These are phyloP conservation scores for Odontomyia ornata DNA, from an alignment of 2,888 invertebrate genomes.

Conservation along the genomic window DNA sequence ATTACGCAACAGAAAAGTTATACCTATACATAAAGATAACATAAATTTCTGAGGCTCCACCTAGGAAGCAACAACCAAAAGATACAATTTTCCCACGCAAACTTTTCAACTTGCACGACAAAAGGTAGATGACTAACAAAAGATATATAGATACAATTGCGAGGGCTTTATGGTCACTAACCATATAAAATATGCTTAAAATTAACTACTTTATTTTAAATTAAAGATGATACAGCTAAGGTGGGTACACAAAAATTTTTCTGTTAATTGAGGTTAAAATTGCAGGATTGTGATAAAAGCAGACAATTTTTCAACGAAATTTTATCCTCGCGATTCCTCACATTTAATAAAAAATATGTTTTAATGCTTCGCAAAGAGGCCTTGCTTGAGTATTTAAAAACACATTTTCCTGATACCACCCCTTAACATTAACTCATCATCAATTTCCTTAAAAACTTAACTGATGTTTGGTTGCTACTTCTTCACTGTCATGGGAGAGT, in stretches of 20 bases:
- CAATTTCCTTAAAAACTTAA: constrained; percentile 1
- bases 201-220: neutral
- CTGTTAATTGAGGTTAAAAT: neutral
- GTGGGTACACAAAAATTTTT: neutral
- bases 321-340: no score
- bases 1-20: constrained; percentile 20
- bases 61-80: neutral
- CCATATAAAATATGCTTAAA: constrained; percentile 22
- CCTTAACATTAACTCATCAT: neutral
- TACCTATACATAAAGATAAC: neutral
- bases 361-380: no score
- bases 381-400: no score
- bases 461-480: constrained; percentile 22
- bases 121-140: neutral
- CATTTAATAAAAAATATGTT: no score
- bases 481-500: constrained; percentile 49
- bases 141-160: neutral
- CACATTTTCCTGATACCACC: neutral
- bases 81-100: neutral
- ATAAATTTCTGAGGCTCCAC: neutral
- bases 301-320: no score
- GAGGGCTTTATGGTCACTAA: constrained; percentile 39
- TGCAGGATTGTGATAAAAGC: no score
- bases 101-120: constrained; percentile 12
- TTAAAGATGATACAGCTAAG: neutral